Conservation (phyloP, 2,888 invertebrate species). For the Bhutanitis thaidina region DNA sequence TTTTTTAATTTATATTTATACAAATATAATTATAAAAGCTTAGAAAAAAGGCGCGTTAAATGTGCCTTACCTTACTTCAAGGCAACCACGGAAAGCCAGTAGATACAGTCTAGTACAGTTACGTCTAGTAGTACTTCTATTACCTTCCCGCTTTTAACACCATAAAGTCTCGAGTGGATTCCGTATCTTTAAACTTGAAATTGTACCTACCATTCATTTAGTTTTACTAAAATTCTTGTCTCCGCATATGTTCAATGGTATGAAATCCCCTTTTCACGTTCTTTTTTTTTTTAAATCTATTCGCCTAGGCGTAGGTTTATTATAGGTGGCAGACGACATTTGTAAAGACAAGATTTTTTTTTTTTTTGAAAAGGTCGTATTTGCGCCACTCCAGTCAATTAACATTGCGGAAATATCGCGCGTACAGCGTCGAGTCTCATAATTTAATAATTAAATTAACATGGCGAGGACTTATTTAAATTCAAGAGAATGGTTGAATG, state of each 20-base stretch:
- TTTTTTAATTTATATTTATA: too few species aligned
- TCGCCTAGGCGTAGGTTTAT: background rate
- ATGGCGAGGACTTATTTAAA: constrained; percentile 46
- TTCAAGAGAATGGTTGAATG: constrained; percentile 36
- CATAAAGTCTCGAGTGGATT: background rate
- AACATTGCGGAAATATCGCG: constrained; percentile 20
- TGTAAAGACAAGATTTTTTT: constrained; percentile 9
- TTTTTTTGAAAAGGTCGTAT: constrained; percentile 3
- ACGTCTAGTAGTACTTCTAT: too few species aligned
- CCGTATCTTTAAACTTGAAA: background rate
- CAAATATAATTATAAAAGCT: too few species aligned
- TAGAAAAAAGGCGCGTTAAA: too few species aligned
- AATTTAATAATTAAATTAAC: constrained; percentile 57
- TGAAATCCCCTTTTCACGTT: constrained; percentile 3
- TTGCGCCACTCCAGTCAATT: constrained; percentile 17
- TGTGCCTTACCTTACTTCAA: too few species aligned
- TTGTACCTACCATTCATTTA: constrained; percentile 4
- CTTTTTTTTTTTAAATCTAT: constrained; percentile 2
- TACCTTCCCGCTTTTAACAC: background rate
- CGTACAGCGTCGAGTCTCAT: constrained; percentile 27
- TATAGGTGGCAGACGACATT: constrained; percentile 11
- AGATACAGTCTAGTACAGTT: too few species aligned
- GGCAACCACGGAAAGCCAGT: too few species aligned
- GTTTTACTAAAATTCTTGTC: constrained; percentile 4
- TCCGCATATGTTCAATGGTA: constrained; percentile 1